Evolutionary conservation across 2,113 vertebrate genomes (phyloP).

Genomic region (Python bivittatus): DNA sequence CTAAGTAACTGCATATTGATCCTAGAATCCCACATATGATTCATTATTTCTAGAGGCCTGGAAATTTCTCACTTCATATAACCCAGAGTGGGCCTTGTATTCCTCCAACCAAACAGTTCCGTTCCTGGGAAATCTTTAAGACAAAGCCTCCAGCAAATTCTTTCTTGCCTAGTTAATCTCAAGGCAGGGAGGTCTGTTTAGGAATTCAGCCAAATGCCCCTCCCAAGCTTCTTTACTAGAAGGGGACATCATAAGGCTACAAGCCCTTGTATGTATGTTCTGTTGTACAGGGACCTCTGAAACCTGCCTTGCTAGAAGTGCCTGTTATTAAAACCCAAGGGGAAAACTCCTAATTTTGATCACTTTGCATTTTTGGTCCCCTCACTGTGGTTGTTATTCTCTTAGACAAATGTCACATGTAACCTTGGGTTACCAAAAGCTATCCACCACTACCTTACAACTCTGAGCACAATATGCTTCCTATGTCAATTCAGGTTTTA

Average conservation of each 20-base stretch:
- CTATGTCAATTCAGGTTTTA: background rate
- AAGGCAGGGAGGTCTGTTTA: background rate
- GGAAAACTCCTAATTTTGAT: background rate
- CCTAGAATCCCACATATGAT: background rate
- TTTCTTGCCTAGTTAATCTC: background rate
- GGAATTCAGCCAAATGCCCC: background rate
- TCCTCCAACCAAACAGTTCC: background rate
- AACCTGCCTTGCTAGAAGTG: background rate
- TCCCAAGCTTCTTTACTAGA: background rate
- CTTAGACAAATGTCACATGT: background rate
- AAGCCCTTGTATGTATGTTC: background rate
- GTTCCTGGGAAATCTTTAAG: background rate
- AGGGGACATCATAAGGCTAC: background rate
- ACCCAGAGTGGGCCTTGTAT: too few relatives aligned
- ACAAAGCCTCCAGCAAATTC: background rate
- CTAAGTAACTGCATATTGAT: background rate
- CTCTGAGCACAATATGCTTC: background rate
- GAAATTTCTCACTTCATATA: background rate
- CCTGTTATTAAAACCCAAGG: background rate
- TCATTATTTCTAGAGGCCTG: background rate
- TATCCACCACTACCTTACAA: background rate
- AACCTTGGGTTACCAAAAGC: background rate
- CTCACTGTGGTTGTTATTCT: too few relatives aligned
- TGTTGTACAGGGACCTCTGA: background rate
- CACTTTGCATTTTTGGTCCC: background rate